Base-by-base conservation (phyloP, 2,797 vertebrate species). In the Crocidura indochinensis region DNA sequence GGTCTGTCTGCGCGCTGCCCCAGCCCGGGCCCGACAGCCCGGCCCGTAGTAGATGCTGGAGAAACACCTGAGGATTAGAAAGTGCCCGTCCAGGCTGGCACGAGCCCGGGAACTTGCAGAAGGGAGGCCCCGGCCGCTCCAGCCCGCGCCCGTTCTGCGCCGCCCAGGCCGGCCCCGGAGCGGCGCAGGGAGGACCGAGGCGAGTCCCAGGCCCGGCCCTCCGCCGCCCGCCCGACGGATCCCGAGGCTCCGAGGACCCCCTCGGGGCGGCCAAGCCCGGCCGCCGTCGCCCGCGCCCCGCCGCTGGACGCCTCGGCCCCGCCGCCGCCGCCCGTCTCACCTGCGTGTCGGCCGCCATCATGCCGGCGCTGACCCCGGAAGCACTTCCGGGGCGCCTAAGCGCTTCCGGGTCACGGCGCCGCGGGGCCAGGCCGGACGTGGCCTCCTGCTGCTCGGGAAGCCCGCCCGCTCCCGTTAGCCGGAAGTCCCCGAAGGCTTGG, bases 291-390 rank as follows among this genome's bases (percentile, higher is more conserved):
- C 83, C 68, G 49, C 62, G 10, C 64, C 87, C 56, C 47, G 14
- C 6, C 15, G 38, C 53, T 8, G 14, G 24, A 38, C 47, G 67
- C 51, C 51, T 77, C 38, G 73, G 86, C 92, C 86, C 92, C 62
- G 14, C 81, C 1, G 38, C 51, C 53, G 90, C 90, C 49, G 7
- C 96, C 97, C 97, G 97, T 98, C 98, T 96, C 97, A 99, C 99
- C 99, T 99, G 99, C 99, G 98, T 98, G 99, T 99, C 99, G 95
- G 99, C 98, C 96, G 99, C 99, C 99, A 99, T 99, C 98, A 98
- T 99, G 98, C 99, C 98, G 98, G 98, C 97, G 93, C 96, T 94
- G 95, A 96, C 97, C 95, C 98, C 98, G 99, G 99, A 99, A 99
- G 96, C 14, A 91, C 56, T 98, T 95, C 74, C 46, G n/a, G 15